phyloP scores from a whole-genome alignment of 2,113 vertebrate genomes.

The Hippocampus zosterae region DNA sequence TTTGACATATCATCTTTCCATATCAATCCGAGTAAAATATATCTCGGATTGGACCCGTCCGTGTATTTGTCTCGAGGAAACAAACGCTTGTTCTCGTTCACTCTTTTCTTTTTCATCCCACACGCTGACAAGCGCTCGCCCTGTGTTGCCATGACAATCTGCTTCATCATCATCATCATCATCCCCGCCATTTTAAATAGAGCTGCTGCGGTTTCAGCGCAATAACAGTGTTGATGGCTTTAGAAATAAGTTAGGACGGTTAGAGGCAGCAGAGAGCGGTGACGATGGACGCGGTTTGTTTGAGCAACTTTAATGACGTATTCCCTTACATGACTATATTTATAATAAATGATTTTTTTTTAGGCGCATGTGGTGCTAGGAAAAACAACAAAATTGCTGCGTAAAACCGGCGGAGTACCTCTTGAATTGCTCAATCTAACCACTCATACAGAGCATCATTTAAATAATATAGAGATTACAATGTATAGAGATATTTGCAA shows the following conservation, averaged over 20 bases:
- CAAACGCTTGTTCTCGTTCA: too few relatives aligned
- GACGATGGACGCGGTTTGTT: slow-evolving; percentile 15
- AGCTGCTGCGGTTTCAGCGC: slow-evolving; percentile 30
- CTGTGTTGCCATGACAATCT: slow-evolving; percentile 73
- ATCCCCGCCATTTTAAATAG: slow-evolving; percentile 29
- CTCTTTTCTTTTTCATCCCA: neutral
- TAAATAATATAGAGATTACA: slow-evolving; percentile 66
- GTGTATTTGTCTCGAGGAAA: neutral
- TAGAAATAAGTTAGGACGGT: slow-evolving; percentile 12
- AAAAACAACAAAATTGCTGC: neutral
- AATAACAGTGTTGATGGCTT: slow-evolving; percentile 20
- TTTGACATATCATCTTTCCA: neutral
- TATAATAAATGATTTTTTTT: neutral
- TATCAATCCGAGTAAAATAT: neutral
- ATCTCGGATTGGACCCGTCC: neutral
- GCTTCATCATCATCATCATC: slow-evolving; percentile 34
- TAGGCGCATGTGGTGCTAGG: neutral
- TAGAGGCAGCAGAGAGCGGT: slow-evolving; percentile 13
- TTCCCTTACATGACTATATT: slow-evolving; percentile 4
- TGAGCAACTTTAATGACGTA: slow-evolving; percentile 9
- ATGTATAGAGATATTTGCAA: slow-evolving; percentile 70
- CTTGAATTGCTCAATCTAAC: slow-evolving; percentile 13
- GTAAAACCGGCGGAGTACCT: slow-evolving; percentile 4
- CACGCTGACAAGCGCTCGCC: slow-evolving; percentile 26
- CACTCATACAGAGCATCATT: slow-evolving; percentile 56